Evolutionary conservation across 2,113 vertebrate species (phyloP), one percentile per base, ranked within the genome.

Genomic region (Salminus brasiliensis): DNA sequence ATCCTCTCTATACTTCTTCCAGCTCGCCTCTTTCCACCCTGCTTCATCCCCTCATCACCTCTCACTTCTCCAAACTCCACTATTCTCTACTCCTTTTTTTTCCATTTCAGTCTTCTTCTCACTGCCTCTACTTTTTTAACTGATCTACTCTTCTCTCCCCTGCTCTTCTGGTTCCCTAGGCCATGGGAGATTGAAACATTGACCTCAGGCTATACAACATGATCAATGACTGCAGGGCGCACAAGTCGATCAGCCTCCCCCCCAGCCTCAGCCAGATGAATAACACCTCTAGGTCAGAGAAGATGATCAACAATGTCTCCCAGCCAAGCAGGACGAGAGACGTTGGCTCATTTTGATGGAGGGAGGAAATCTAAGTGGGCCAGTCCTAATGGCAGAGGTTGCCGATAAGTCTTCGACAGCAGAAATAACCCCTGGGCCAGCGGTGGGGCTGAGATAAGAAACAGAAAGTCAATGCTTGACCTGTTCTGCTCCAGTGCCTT

Each of bases 261-360:
- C n/a, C 43, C 41, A 68, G 21, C 23, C 65, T 60, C 23, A 27
- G 13, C 15, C 18, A 72, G 74, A 72, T 66, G 67, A 71, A 65
- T 72, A 41, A 52, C 57, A 29, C 8, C 76, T 59, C 18, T 59
- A n/a, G 15, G 36, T 76, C 30, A 34, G 36, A 55, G 55, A 30
- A 21, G 60, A 67, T 59, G n/a, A 77, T 73, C 80, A 34, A 65
- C 59, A 60, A 60, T 67, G 53, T 72, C 43, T 76, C 47, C 43
- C 16, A 65, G 69, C 49, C 15, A 74, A 66, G 34, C 29, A 63
- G 34, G 1, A 13, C 18, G 8, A 66, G 21, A 66, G 32, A 21
- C 21, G 34, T 66, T 39, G 60, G 13, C 60, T 66, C 62, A 39
- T n/a, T 66, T 66, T 39, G 62, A 66, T 36, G 13, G 60, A 65